Evolutionary conservation across 2,113 vertebrate genomes (phyloP), one percentile per base, ranked within the genome.

Genomic region (Rhea pennata): DNA sequence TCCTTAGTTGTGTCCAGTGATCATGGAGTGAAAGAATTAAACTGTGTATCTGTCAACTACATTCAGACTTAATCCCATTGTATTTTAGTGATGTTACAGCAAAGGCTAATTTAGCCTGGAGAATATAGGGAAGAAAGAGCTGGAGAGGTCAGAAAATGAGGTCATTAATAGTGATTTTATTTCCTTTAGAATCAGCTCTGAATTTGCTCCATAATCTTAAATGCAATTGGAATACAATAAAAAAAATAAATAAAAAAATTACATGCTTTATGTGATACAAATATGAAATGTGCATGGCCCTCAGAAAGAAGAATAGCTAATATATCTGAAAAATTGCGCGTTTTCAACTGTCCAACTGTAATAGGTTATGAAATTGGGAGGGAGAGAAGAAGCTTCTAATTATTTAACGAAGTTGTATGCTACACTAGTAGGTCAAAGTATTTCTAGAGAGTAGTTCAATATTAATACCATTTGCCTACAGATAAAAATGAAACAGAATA

Each of bases 401-500:
- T 93, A 50, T 87, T 26, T 54, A 76, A 64, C 62, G 79, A 16
- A 40, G 36, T 73, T 82, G n/a, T 23, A 42, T 36, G 51, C 44
- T 84, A 42, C 44, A 53, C 44, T 84, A 91, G 76, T 73, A 93
- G 48, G 84, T 92, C 88, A 95, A 89, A 96, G n/a, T 4, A 24
- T 79, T 93, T 85, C 66, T 92, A 80, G 67, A 59, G 66, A 62
- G 9, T 21, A 33, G 42, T 94, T 96, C 64, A 95, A 87, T 93
- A 82, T 93, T 85, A 91, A 91, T 85, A 78, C 12, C 33, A 58
- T 82, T 94, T 94, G 36, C 67, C 54, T 85, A 74, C 13, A 76
- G 54, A 87, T 66, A 19, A 76, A 93, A 93, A 93, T 70, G 76
- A 95, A 94, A 93, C n/a, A 82, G 87, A 36, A 65, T 75, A 76